Conservation (phyloP, 2,888 invertebrate genomes). For the Cryptocephalus primarius region DNA sequence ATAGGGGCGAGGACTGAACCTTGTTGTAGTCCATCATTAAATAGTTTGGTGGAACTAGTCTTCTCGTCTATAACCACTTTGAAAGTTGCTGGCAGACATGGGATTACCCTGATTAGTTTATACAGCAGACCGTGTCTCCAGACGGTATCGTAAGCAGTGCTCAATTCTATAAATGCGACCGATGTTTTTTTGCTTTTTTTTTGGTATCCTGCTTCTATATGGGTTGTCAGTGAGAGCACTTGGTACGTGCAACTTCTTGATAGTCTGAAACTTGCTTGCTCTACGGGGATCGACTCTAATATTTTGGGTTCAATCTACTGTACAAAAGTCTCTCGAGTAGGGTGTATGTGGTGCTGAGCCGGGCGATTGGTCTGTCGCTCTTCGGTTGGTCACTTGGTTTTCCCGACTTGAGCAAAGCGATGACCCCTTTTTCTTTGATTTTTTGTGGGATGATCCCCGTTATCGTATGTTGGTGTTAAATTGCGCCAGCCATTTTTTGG, state of each 20-base stretch:
- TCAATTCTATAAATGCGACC: not conserved
- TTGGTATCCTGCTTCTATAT: not conserved
- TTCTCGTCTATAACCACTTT: not conserved
- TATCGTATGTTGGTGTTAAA: not conserved
- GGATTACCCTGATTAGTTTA: not conserved
- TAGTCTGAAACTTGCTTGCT: not conserved
- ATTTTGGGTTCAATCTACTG: not conserved
- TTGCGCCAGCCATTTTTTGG: not conserved
- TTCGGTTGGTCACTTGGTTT: not conserved
- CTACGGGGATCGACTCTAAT: not conserved
- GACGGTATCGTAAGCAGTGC: not conserved
- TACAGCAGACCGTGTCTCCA: not conserved
- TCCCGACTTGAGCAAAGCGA: not conserved
- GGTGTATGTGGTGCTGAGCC: not conserved
- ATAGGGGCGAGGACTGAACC: too few species aligned
- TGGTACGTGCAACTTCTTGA: not conserved
- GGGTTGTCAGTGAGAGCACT: not conserved
- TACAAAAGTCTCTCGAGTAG: not conserved
- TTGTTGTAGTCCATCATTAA: too few species aligned
- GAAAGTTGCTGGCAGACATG: not conserved
- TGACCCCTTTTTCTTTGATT: not conserved
- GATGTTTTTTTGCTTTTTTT: not conserved
- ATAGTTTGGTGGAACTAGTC: too few species aligned
- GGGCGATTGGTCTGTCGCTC: not conserved
- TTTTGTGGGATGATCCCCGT: not conserved